These are phyloP conservation scores for Rhyacophila evoluta DNA, from an alignment of 2,888 invertebrate genomes.

Conservation along the genomic window DNA sequence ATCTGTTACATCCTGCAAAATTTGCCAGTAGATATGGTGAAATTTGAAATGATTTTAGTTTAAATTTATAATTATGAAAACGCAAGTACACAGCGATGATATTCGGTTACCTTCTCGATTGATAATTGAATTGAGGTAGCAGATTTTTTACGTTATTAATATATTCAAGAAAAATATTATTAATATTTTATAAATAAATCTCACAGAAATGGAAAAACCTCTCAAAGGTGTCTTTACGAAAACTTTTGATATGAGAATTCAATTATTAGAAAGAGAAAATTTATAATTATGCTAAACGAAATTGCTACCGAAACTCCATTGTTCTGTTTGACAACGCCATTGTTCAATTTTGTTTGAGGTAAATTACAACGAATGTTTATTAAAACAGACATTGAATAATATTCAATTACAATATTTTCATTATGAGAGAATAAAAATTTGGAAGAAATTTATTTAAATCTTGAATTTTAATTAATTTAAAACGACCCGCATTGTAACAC, in stretches of 20 bases:
- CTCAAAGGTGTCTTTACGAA: not conserved
- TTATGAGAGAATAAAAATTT: slow-evolving; percentile 3
- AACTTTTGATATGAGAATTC: slow-evolving; percentile 12
- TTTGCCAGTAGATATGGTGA: too few relatives aligned
- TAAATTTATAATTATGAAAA: too few relatives aligned
- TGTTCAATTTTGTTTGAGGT: slow-evolving; percentile 18
- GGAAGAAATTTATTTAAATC: not conserved
- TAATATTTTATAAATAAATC: too few relatives aligned
- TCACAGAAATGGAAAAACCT: too few relatives aligned
- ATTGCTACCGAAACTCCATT: slow-evolving; percentile 16
- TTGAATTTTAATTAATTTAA: not conserved
- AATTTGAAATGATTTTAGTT: too few relatives aligned
- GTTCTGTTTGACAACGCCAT: not conserved
- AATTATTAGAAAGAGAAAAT: slow-evolving; percentile 5
- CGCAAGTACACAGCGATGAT: too few relatives aligned
- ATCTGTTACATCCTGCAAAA: too few relatives aligned
- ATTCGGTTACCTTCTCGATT: too few relatives aligned
- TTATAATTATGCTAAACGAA: slow-evolving; percentile 17
- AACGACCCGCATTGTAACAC: too few relatives aligned
- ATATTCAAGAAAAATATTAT: too few relatives aligned
- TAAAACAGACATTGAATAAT: slow-evolving; percentile 3
- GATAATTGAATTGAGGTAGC: too few relatives aligned
- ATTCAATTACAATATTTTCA: slow-evolving; percentile 2
- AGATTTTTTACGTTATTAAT: too few relatives aligned
- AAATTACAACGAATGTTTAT: slow-evolving; percentile 22